phyloP scores from a whole-genome alignment of 2,888 invertebrate genomes.

The Nebria brevicollis region DNA sequence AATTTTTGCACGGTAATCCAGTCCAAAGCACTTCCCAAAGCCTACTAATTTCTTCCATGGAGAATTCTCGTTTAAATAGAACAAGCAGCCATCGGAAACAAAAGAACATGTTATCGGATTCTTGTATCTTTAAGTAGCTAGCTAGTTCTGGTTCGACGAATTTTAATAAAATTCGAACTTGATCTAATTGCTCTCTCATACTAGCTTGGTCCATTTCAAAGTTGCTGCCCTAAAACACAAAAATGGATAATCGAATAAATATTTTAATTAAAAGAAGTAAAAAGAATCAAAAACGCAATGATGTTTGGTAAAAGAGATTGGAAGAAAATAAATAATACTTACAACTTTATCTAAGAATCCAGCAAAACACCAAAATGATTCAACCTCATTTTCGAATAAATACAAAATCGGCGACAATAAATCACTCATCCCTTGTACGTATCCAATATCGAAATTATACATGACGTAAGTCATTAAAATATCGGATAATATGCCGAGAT shows the following conservation, averaged over 20 bases:
- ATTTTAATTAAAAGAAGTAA: too few species aligned
- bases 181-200: slow-evolving; percentile 92
- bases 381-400: slow-evolving; percentile 91
- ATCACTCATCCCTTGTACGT: slow-evolving; percentile 98
- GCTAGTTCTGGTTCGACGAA: slow-evolving; percentile 88
- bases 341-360: slow-evolving; percentile 97
- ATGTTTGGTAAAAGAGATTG: too few species aligned
- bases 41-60: slow-evolving; percentile 84
- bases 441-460: slow-evolving; percentile 98
- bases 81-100: slow-evolving; percentile 98
- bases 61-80: slow-evolving; percentile 94
- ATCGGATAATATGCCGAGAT: slow-evolving; percentile 84
- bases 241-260: background rate
- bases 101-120: slow-evolving; percentile 97
- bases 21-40: slow-evolving; percentile 99
- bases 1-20: slow-evolving; percentile 91
- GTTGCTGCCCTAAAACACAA: slow-evolving; percentile 75
- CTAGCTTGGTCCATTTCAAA: slow-evolving; percentile 97
- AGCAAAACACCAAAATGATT: slow-evolving; percentile 99
- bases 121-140: slow-evolving; percentile 85
- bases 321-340: slow-evolving; percentile 59
- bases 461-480: slow-evolving; percentile 98
- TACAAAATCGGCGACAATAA: slow-evolving; percentile 91
- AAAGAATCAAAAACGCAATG: too few species aligned
- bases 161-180: slow-evolving; percentile 82